These are phyloP conservation scores for Limnephilus lunatus DNA, from an alignment of 2,888 invertebrate genomes.

Conservation along the genomic window DNA sequence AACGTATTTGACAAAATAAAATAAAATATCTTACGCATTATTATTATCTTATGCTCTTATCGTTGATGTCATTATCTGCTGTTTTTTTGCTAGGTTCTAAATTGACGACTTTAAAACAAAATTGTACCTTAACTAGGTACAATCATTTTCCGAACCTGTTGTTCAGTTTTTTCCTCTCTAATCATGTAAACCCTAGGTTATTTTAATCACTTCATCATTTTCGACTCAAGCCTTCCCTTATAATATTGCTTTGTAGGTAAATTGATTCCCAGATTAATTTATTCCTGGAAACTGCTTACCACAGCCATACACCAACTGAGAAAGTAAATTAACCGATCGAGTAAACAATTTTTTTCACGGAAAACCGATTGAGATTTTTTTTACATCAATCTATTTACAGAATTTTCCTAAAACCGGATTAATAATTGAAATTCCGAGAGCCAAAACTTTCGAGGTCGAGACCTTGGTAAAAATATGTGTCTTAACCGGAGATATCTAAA, in stretches of 20 bases:
- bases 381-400: not conserved
- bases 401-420: not conserved
- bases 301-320: not conserved
- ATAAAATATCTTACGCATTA: too few species aligned
- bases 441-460: not conserved
- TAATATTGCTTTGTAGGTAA: not conserved
- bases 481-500: too few species aligned
- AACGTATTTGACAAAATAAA: too few species aligned
- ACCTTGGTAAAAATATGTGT: not conserved
- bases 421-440: constrained; percentile 27
- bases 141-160: too few species aligned
- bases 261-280: not conserved
- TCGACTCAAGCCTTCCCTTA: too few species aligned
- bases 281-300: not conserved
- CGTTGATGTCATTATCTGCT: too few species aligned
- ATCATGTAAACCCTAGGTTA: not conserved
- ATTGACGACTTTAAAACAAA: too few species aligned
- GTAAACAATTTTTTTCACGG: not conserved
- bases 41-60: too few species aligned
- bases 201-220: too few species aligned
- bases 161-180: too few species aligned
- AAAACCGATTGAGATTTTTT: constrained; percentile 5
- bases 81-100: too few species aligned
- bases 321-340: not conserved
- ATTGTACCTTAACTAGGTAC: too few species aligned